A percentile compares a stretch with the other conserved stretches of the same genome.
Evolutionary conservation across 1,140 invertebrate genomes (phyloP).

Genomic region (Arion vulgaris): DNA sequence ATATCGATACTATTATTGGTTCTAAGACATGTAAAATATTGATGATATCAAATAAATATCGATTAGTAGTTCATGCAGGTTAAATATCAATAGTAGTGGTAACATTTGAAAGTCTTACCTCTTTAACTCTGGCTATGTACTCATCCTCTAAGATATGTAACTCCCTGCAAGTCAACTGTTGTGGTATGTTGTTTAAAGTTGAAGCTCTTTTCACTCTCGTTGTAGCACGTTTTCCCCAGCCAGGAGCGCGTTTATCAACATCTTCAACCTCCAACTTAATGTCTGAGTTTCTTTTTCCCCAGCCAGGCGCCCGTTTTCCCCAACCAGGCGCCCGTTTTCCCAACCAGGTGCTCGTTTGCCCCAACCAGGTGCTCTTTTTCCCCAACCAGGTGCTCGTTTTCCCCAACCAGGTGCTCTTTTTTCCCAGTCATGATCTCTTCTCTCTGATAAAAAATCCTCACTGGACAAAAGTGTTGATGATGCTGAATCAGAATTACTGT

Average conservation of each 20-base stretch:
- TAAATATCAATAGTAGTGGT: too few species aligned
- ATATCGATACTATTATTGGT: too few species aligned
- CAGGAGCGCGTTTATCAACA: neutral
- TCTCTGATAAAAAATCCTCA: neutral
- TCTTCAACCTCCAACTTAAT: neutral
- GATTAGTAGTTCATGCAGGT: too few species aligned
- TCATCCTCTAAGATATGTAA: neutral
- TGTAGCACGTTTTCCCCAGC: neutral
- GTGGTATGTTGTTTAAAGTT: neutral
- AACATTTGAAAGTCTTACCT: conserved; percentile 15
- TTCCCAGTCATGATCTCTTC: neutral
- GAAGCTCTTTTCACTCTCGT: neutral
- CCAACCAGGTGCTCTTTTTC: neutral
- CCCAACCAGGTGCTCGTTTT: neutral
- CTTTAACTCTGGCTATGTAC: neutral
- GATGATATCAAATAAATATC: too few species aligned
- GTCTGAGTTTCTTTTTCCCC: conserved; percentile 12
- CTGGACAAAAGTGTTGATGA: neutral
- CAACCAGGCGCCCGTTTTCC: conserved; percentile 4
- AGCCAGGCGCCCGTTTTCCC: conserved; percentile 21
- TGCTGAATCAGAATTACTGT: neutral
- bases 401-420: neutral
- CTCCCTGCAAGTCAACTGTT: neutral
- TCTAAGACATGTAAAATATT: too few species aligned
- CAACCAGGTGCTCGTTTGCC: conserved; percentile 12